Conservation (phyloP, 37 sponge, comb jelly and placozoan species). For the Aphrocallistes beatrix region DNA sequence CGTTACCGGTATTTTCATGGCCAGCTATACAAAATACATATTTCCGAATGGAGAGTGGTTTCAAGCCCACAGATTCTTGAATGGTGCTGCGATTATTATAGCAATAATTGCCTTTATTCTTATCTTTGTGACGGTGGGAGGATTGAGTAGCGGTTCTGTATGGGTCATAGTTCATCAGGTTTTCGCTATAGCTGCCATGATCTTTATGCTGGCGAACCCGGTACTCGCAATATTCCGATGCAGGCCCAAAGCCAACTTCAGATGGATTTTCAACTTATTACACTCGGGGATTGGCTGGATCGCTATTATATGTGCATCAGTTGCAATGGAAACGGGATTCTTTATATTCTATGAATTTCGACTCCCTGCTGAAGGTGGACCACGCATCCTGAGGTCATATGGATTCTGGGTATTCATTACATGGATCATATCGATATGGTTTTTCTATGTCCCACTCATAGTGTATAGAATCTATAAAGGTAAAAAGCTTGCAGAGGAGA, state of each 20-base stretch:
- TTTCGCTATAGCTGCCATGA: background rate
- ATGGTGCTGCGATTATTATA: background rate
- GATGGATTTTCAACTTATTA: background rate
- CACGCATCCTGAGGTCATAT: background rate
- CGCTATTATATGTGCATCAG: background rate
- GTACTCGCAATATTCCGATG: background rate
- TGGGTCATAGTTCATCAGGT: background rate
- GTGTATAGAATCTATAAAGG: background rate
- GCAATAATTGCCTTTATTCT: background rate
- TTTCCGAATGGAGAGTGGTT: background rate
- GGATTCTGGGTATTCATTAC: background rate
- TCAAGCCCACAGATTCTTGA: background rate
- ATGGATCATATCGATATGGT: background rate
- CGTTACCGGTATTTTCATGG: background rate
- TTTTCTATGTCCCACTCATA: background rate
- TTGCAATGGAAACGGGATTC: background rate
- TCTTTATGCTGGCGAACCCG: background rate
- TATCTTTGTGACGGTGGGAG: background rate
- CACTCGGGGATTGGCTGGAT: background rate
- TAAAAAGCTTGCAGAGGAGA: background rate
- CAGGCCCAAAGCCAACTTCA: background rate
- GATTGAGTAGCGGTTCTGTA: background rate
- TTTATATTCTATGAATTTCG: background rate
- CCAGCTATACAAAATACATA: background rate
- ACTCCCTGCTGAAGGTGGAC: too few species aligned